Percentiles rank a stretch among this genome's conserved stretches.
phyloP scores from a whole-genome alignment of 2,888 invertebrate species.

The Ceratothoa steindachneri region DNA sequence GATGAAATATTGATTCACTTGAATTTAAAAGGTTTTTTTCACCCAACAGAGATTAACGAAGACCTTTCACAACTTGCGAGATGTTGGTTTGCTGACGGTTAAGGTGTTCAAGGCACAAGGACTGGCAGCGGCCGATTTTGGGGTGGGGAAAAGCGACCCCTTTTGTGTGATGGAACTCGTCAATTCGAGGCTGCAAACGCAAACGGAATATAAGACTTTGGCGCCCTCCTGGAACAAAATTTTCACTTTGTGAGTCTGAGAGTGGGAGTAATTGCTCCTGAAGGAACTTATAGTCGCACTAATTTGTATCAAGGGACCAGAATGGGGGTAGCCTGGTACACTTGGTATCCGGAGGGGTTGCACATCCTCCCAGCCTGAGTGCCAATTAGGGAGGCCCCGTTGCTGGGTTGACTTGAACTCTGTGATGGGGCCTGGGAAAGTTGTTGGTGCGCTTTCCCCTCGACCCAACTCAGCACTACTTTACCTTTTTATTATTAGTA shows the following conservation, averaged over 20 bases:
- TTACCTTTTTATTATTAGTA: neutral
- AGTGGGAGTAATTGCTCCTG: neutral
- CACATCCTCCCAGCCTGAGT: too few relatives aligned
- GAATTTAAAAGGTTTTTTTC: too few relatives aligned
- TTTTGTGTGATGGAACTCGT: conserved; percentile 95
- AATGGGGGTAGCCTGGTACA: too few relatives aligned
- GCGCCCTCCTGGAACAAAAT: conserved; percentile 97
- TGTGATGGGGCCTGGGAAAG: too few relatives aligned
- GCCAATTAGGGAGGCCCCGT: too few relatives aligned
- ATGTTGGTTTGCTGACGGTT: conserved; percentile 90
- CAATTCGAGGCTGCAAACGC: conserved; percentile 91
- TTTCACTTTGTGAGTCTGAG: conserved; percentile 81
- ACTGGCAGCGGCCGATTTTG: conserved; percentile 88
- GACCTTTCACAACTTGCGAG: conserved; percentile 69
- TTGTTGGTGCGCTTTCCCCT: too few relatives aligned
- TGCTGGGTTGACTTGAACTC: too few relatives aligned
- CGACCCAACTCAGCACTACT: too few relatives aligned
- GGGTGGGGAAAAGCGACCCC: conserved; percentile 91
- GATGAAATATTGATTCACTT: too few relatives aligned
- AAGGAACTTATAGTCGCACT: too few relatives aligned
- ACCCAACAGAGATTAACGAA: conserved; percentile 67
- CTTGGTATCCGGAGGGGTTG: too few relatives aligned
- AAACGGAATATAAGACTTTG: conserved; percentile 96
- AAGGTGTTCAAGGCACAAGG: conserved; percentile 81
- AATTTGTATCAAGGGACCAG: too few relatives aligned